These are phyloP conservation scores for Corbicula japonica DNA, from an alignment of 2,888 invertebrate genomes.

Conservation along the genomic window DNA sequence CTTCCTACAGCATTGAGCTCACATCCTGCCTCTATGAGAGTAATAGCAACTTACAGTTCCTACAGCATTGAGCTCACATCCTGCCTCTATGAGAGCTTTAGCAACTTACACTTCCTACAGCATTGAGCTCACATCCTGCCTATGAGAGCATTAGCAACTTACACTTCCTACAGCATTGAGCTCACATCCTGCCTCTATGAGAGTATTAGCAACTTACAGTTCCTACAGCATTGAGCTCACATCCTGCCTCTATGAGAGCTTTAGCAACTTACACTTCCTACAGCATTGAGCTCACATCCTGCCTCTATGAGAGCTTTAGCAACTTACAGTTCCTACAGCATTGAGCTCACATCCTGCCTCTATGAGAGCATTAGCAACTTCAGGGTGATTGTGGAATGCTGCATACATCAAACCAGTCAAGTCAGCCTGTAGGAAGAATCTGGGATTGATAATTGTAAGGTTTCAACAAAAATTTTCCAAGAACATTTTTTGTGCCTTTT, in stretches of 20 bases:
- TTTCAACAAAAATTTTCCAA: no score
- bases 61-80: slow-evolving; percentile 83
- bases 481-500: no score
- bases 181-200: slow-evolving; percentile 82
- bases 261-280: slow-evolving; percentile 76
- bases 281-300: slow-evolving; percentile 81
- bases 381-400: slow-evolving; percentile 85
- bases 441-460: no score
- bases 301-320: slow-evolving; percentile 78
- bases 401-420: slow-evolving; percentile 86
- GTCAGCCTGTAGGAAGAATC: slow-evolving; percentile 80
- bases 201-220: slow-evolving; percentile 82
- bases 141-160: slow-evolving; percentile 2
- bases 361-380: slow-evolving; percentile 82
- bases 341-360: slow-evolving; percentile 84
- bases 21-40: slow-evolving; percentile 80
- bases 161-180: slow-evolving; percentile 82
- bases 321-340: slow-evolving; percentile 83
- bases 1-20: slow-evolving; percentile 82
- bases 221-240: slow-evolving; percentile 83
- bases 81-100: slow-evolving; percentile 80
- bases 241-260: slow-evolving; percentile 80
- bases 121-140: slow-evolving; percentile 81
- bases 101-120: slow-evolving; percentile 83
- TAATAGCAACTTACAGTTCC: slow-evolving; percentile 83